Evolutionary conservation across 1,140 invertebrate species (phyloP), one percentile per base, ranked within the genome.

Genomic region (Heliconius eleuchia): DNA sequence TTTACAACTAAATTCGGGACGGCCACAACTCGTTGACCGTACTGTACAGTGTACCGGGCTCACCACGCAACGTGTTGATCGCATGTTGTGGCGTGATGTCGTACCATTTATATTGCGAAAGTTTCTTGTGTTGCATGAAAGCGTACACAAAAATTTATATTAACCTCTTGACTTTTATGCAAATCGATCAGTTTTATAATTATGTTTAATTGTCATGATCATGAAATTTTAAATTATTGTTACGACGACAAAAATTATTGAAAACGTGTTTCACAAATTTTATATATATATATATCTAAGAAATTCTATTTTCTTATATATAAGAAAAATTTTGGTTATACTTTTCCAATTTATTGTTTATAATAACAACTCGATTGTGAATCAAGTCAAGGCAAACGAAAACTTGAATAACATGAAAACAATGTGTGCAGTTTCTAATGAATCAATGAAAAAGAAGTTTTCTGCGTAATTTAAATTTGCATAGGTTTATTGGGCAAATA

Each of bases 1-100:
- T 46, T 46, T 16, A 46, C 42, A 46, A 13, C 42, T 13, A 46
- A 4, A 13, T 46, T 13, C 42, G 42, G 3, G 4, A 11, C 42
- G 42, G 42, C 42, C 42, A 42, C 11, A 0, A 42, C 42, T 42
- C 3, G 42, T 13, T 42, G 42, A 13, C 42, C 42, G 42, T 0
- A 46, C 42, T 46, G 11, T 52, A 52, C 18, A 19, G 50, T 52
- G 18, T 27, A 6, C 60, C 39, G 78, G 71, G 60, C 77, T 80
- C 76, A 71, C 79, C 77, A 81, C 80, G 71, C 79, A 81, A 82
- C 82, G 84, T 83, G 82, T 84, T 82, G 80, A 88, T 91, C 86
- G 91, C 85, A 85, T 86, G 88, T 86, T 86, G 84, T 93, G 91
- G 91, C 92, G 91, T 91, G 91, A 94, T 92, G 82, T 92, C 89